Base-by-base conservation (phyloP, 2,797 vertebrate species). In the Darevskia mixta region DNA sequence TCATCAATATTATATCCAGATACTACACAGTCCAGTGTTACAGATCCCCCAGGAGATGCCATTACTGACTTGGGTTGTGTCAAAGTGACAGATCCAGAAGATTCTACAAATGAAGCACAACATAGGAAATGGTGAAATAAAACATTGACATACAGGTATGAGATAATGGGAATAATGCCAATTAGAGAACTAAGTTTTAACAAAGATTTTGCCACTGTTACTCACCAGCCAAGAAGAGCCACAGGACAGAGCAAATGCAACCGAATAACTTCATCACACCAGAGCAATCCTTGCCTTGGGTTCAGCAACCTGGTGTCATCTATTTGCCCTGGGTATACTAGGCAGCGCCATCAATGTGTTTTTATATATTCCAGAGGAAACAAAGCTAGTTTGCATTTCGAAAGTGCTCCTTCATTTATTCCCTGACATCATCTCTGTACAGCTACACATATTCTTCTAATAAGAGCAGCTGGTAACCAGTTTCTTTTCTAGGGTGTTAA, bases 1-100 rank as follows among this genome's bases (percentile, higher is more conserved):
- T 18, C 3, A 49, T 94, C 83, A 43, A 94, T 90, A 49, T 89
- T 64, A 41, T 85, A 92, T 1, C 90, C 90, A 17, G 87, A 89
- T 43, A 78, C 86, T 67, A 35, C 82, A 88, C 90, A 94, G 23
- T 85, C 27, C 58, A 91, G 17, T 0, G 81, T 72, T 1, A 92
- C 6, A 0, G 89, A 88, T 1, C 76, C 41, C 5, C 86, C 89
- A 49, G 61, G 38, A 2, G 27, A 6, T 20, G 35, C 87, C 13
- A 1, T 32, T 2, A n/a, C 61, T 10, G 13, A 23, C 35, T 1
- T 0, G 5, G 86, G 88, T 64, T 91, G 91, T 4, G 35, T 77
- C 43, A 90, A 71, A 81, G 58, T 77, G 45, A 71, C 3, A 0
- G 67, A 18, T 32, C 32, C 86, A 35, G n/a, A 27, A 20, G 89